These are phyloP conservation scores for Onychomys torridus DNA, from an alignment of 2,797 vertebrate species.

Conservation along the genomic window DNA sequence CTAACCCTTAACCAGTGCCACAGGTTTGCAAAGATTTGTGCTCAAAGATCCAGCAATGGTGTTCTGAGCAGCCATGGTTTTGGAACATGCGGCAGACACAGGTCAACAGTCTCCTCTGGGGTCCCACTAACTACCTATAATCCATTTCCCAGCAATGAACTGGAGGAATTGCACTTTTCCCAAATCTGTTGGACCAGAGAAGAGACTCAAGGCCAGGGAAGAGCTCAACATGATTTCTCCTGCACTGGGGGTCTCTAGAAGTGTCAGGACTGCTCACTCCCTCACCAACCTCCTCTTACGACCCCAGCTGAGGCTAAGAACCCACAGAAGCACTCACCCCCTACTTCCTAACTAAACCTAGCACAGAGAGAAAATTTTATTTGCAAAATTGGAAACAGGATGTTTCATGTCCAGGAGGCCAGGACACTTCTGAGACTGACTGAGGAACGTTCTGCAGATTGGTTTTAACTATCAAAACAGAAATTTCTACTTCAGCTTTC, in stretches of 20 bases:
- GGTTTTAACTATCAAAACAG: neutral
- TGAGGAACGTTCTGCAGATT: neutral
- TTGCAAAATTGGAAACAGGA: neutral
- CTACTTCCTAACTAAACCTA: neutral
- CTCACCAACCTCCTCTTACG: neutral
- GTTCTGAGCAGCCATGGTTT: neutral
- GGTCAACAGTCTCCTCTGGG: neutral
- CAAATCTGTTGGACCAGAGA: neutral
- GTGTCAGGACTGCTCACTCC: neutral
- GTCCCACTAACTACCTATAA: neutral
- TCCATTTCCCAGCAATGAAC: neutral
- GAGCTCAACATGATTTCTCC: neutral
- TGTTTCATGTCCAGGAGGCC: neutral
- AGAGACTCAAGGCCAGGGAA: neutral
- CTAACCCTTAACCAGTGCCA: neutral
- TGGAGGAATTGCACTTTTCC: neutral
- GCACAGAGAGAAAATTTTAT: neutral
- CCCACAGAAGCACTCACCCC: neutral
- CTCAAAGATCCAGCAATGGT: neutral
- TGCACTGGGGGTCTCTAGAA: neutral
- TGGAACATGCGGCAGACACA: neutral
- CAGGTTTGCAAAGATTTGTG: neutral
- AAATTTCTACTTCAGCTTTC: neutral
- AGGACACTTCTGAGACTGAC: too few species aligned
- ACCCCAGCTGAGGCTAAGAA: neutral